phyloP scores from a whole-genome alignment of 1,140 invertebrate species.

The Pseudachorutes palmiensis region DNA sequence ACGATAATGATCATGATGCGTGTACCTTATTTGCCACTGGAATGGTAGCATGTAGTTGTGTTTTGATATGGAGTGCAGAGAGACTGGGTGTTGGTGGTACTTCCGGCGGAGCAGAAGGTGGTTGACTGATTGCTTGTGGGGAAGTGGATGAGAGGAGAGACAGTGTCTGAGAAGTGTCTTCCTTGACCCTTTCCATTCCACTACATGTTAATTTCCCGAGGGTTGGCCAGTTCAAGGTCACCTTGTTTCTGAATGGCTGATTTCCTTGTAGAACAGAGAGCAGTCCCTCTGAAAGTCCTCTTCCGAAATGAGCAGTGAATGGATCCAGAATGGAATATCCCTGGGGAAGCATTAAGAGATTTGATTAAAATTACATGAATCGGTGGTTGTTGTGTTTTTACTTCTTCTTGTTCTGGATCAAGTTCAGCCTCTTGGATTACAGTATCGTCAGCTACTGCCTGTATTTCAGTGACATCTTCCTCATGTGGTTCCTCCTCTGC shows the following conservation, averaged over 20 bases:
- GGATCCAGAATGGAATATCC: too few species aligned
- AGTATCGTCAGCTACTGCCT: conserved; percentile 30
- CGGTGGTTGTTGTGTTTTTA: neutral
- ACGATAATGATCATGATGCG: conserved; percentile 46
- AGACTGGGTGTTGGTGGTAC: conserved; percentile 16
- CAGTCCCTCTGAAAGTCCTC: conserved; percentile 54
- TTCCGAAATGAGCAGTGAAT: conserved; percentile 55
- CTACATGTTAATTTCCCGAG: conserved; percentile 53
- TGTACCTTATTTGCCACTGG: conserved; percentile 27
- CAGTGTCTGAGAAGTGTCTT: too few species aligned
- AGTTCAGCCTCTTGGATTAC: conserved; percentile 39
- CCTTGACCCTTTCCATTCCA: neutral
- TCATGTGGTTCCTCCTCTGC: too few species aligned
- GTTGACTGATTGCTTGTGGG: neutral
- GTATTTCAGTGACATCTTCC: conserved; percentile 31
- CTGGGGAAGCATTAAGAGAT: too few species aligned
- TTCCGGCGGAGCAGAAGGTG: conserved; percentile 17
- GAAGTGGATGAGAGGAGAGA: conserved; percentile 7
- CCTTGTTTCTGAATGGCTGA: conserved; percentile 30
- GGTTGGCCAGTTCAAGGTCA: conserved; percentile 49
- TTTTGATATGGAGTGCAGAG: conserved; percentile 30
- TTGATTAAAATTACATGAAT: neutral
- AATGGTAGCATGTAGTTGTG: conserved; percentile 25
- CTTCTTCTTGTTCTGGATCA: conserved; percentile 24
- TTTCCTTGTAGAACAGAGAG: conserved; percentile 42